Evolutionary conservation across 2,888 invertebrate genomes (phyloP), one percentile per base, ranked within the genome.

Genomic region (Nesidiocoris tenuis): DNA sequence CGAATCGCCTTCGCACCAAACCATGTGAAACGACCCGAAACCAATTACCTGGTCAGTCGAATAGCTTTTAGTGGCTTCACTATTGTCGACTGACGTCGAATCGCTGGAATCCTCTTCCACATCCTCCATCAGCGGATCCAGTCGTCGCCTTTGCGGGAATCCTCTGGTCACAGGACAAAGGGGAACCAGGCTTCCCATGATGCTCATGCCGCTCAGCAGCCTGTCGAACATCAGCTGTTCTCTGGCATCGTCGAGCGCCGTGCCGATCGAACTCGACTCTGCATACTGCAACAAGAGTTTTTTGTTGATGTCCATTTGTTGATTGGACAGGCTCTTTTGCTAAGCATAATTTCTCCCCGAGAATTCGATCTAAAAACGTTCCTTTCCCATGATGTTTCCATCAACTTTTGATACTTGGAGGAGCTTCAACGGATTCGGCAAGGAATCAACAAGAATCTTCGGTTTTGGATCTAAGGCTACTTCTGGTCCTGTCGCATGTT

Each of bases 151-250:
- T 78, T 91, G 91, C 78, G 91, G 83, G 55, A 92, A 84, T 54
- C 91, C 91, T 79, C 77, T 54, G 7, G 77, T 74, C 12, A 77
- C 75, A 1, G 77, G 77, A 61, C 77, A 77, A 16, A 76, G 66
- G n/a, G 77, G 76, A 17, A 79, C 75, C 12, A 79, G 70, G 24
- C 77, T 77, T 23, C 79, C 79, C 74, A 78, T 78, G 65, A 78
- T 76, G 71, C 78, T 78, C 61, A 78, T 79, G 18, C 80, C 79
- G 22, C 80, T 79, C 16, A 91, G 90, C 61, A 92, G 83, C 2
- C 91, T 86, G 81, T 92, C 92, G 80, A 91, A 91, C 92, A 91
- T 92, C 90, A 92, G 91, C 66, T 91, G 85, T 81, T 93, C 93
- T 0, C 90, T 90, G 76, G 92, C 92, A 80, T 93, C 93, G 80